A percentile compares a stretch with the other conserved stretches of the same genome.
Conservation (phyloP, 1,140 invertebrate genomes). For the Rhagoletis pomonella region DNA sequence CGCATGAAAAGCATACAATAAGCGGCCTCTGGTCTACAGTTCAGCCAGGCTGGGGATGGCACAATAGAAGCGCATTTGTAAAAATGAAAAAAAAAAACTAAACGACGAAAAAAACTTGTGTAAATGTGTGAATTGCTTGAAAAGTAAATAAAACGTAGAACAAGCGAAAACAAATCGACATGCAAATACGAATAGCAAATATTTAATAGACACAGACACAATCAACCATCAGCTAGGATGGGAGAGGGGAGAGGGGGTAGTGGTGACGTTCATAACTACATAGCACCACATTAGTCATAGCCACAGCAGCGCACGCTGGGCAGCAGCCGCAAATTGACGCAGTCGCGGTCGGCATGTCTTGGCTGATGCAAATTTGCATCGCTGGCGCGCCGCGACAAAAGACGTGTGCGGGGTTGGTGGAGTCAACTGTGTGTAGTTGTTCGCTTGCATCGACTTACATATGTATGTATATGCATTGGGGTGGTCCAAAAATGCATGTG, state of each 20-base stretch:
- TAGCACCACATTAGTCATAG: constrained; percentile 19
- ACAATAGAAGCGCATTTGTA: no score
- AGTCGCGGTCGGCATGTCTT: not conserved
- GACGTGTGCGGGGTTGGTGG: not conserved
- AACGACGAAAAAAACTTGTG: not conserved
- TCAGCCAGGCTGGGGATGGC: no score
- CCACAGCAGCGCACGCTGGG: not conserved
- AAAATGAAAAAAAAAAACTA: no score
- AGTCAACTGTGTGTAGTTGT: not conserved
- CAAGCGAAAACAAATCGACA: not conserved
- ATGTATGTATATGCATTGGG: not conserved
- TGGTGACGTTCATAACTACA: no score
- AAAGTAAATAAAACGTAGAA: constrained; percentile 2
- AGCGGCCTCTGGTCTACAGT: no score
- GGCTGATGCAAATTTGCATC: constrained; percentile 20
- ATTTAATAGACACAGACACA: not conserved
- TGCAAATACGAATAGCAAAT: constrained; percentile 16
- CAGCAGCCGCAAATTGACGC: constrained; percentile 14
- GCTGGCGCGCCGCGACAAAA: not conserved
- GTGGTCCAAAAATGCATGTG: no score
- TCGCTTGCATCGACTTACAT: not conserved
- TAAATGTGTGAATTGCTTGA: constrained; percentile 32
- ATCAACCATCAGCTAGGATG: not conserved
- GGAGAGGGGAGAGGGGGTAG: not conserved
- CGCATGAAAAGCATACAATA: not conserved